phyloP scores from a whole-genome alignment of 53 echinoderm and acorn worm species.

The Astropecten irregularis region DNA sequence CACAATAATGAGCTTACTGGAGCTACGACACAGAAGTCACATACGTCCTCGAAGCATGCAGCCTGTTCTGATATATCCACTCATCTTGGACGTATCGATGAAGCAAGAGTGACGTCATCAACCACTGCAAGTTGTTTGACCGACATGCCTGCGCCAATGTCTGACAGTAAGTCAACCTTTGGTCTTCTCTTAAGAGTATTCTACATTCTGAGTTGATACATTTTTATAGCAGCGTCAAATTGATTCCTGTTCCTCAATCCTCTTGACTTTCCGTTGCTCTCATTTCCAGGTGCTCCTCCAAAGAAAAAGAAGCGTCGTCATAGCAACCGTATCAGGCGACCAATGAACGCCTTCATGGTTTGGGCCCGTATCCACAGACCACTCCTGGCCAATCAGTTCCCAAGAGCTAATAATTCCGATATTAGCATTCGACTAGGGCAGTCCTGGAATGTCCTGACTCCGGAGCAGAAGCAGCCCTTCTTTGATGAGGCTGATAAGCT shows the following conservation, averaged over 20 bases:
- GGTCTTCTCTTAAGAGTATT: too few relatives aligned
- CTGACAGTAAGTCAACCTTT: conserved; percentile 9
- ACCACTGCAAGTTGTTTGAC: not conserved
- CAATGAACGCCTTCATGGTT: conserved; percentile 99
- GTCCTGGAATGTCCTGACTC: conserved; percentile 78
- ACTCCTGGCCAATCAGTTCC: conserved; percentile 53
- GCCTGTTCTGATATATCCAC: not conserved
- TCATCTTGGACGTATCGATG: not conserved
- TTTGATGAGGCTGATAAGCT: conserved; percentile 80
- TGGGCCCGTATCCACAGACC: conserved; percentile 81
- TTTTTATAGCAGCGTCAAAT: too few relatives aligned
- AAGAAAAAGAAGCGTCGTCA: conserved; percentile 2
- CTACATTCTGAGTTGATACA: too few relatives aligned
- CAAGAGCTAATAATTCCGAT: conserved; percentile 73
- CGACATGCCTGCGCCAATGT: not conserved
- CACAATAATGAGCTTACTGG: too few relatives aligned
- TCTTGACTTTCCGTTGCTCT: too few relatives aligned
- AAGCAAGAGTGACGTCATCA: not conserved
- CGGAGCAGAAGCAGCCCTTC: conserved; percentile 74
- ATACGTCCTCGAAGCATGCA: not conserved
- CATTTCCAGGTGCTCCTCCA: not conserved
- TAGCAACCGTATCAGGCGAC: conserved; percentile 74
- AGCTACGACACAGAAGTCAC: too few relatives aligned
- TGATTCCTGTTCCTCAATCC: too few relatives aligned
- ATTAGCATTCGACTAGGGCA: conserved; percentile 89